A percentile compares a stretch with the other conserved stretches of the same genome.
Evolutionary conservation across 2,113 vertebrate species (phyloP).

Genomic region (Muntiacus reevesi): DNA sequence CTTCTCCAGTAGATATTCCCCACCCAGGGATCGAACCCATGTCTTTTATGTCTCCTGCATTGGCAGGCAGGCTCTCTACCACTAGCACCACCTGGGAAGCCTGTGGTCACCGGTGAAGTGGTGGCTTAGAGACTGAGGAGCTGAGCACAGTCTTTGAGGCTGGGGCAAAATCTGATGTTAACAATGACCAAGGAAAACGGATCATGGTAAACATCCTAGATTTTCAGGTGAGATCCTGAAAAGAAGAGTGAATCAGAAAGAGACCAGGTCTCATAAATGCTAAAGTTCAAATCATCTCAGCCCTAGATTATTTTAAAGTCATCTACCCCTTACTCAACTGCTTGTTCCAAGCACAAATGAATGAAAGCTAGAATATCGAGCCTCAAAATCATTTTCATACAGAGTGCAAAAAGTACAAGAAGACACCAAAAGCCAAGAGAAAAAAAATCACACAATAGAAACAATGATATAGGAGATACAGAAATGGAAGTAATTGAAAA

Average conservation of each 20-base stretch:
- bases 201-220: neutral
- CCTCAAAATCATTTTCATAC: neutral
- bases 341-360: neutral
- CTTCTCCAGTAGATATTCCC: neutral
- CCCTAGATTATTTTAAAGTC: neutral
- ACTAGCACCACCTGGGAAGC: neutral
- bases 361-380: neutral
- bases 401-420: neutral
- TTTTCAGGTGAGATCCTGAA: neutral
- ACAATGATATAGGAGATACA: neutral
- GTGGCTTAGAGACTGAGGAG: neutral
- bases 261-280: neutral
- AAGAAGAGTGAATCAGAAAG: neutral
- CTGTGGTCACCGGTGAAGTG: neutral
- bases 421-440: neutral
- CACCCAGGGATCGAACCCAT: rapidly evolving
- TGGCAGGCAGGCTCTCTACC: neutral
- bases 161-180: neutral
- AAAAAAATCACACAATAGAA: neutral
- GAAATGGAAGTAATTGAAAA: neutral
- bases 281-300: neutral
- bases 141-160: neutral
- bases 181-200: neutral
- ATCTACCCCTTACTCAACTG: neutral
- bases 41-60: neutral